Evolutionary conservation across 2,113 vertebrate species (phyloP), one percentile per base, ranked within the genome.

Genomic region (Lichenostomus cassidix): DNA sequence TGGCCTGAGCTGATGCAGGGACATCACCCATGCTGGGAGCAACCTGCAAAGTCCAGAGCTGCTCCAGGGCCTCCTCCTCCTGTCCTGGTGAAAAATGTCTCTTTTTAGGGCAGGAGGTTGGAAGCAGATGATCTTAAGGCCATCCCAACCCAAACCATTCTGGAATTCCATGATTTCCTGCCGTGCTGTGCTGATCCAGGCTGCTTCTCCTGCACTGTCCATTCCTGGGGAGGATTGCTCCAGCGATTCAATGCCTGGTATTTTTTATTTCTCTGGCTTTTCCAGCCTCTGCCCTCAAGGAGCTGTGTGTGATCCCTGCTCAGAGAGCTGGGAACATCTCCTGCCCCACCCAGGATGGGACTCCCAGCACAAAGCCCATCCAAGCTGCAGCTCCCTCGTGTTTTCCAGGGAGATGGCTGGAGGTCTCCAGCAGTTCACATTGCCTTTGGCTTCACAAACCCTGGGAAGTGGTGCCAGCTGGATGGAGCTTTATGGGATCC

Each of bases 401-500:
- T 33, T 90, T 89, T 29, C 44, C 69, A 78, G 76, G 17, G 79
- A 70, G 29, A 15, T 33, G 71, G 29, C 71, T 0, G 1, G 68
- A 89, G 76, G 56, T 92, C 69, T 79, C 44, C 67, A 46, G 85
- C 79, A 91, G 63, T 35, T 31, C 59, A 83, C 2, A 1, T 10
- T 93, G 76, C 11, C 0, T 92, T 91, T 92, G 86, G 70, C 77
- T 95, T 60, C 78, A 39, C 6, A 86, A 95, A 58, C 62, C 55
- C 33, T 28, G 37, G 24, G 41, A 93, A 74, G 55, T 12, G 55
- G 68, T 42, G 74, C 91, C 92, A 92, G 90, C 94, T 92, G 75
- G 88, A 95, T 87, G 78, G 71, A 77, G 58, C 62, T 93, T 92
- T 68, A 53, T 8, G 88, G 80, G 70, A 47, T 96, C 91, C 64